Conservation (phyloP, 2,888 invertebrate species). For the Cheiracanthium punctorium region DNA sequence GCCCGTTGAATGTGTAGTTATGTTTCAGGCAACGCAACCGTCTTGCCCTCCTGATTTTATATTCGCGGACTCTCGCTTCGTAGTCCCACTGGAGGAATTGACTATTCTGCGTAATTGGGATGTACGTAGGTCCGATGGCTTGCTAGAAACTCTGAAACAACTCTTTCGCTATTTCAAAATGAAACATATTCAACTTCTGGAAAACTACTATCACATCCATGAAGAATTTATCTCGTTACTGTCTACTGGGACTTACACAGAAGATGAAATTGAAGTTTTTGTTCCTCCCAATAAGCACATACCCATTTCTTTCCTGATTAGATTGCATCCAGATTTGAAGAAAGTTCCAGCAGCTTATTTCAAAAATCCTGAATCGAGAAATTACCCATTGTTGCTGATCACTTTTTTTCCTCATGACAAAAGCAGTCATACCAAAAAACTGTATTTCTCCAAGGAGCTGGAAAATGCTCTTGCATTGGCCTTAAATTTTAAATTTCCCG, state of each 20-base stretch:
- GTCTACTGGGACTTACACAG: constrained; percentile 29
- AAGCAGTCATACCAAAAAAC: constrained; percentile 21
- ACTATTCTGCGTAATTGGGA: constrained; percentile 30
- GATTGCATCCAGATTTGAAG: constrained; percentile 29
- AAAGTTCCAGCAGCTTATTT: constrained; percentile 27
- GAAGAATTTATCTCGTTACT: constrained; percentile 38
- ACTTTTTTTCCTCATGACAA: constrained; percentile 28
- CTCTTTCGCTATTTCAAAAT: constrained; percentile 36
- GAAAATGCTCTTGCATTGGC: constrained; percentile 14
- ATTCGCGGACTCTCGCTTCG: constrained; percentile 37
- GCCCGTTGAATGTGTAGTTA: constrained; percentile 36
- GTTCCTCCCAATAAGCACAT: constrained; percentile 21
- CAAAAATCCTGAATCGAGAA: background rate
- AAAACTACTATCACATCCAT: constrained; percentile 27
- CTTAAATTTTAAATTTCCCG: constrained; percentile 29
- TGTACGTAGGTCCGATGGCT: constrained; percentile 25
- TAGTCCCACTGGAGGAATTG: constrained; percentile 35
- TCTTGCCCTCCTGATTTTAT: constrained; percentile 50
- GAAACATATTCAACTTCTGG: constrained; percentile 31
- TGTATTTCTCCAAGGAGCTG: constrained; percentile 37
- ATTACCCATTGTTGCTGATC: constrained; percentile 23
- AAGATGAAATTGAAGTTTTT: constrained; percentile 57
- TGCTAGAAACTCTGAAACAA: constrained; percentile 23
- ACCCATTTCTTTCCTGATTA: constrained; percentile 38
- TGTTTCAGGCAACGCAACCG: constrained; percentile 40